Percentiles rank a stretch among this genome's conserved stretches.
Conservation (phyloP, 2,797 vertebrate genomes). For the Coregonus suidteri region DNA sequence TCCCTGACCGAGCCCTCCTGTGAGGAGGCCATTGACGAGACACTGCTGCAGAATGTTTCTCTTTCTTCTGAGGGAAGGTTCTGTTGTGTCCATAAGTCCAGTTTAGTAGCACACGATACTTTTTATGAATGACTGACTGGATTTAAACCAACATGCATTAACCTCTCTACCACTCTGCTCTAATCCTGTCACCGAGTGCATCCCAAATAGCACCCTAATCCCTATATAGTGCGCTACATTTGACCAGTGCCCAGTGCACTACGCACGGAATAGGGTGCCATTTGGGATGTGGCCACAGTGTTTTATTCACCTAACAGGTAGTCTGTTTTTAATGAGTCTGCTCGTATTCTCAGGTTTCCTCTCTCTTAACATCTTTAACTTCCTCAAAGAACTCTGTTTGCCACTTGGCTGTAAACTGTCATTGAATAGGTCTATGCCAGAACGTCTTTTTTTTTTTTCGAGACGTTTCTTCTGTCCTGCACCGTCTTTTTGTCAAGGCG, state of each 20-base stretch:
- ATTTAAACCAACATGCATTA: neutral
- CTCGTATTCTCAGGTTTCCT: neutral
- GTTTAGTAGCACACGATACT: neutral
- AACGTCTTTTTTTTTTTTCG: neutral
- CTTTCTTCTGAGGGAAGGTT: neutral
- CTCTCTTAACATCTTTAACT: neutral
- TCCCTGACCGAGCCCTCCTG: neutral
- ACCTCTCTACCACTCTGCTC: neutral
- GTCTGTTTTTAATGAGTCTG: neutral
- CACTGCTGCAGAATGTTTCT: neutral
- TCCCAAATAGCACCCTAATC: neutral
- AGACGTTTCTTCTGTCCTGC: no score
- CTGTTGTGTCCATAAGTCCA: neutral
- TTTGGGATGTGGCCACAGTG: neutral
- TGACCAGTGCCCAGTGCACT: neutral
- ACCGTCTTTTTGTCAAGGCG: conserved; percentile 7
- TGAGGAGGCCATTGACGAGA: neutral
- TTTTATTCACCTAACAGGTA: neutral
- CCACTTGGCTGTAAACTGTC: neutral
- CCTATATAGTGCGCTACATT: neutral
- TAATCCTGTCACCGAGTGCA: neutral
- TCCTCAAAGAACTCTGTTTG: neutral
- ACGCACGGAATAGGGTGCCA: neutral
- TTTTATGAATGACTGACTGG: neutral
- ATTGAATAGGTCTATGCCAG: neutral